These are phyloP conservation scores for Oostethus manadensis DNA, from an alignment of 2,113 vertebrate genomes.

Conservation along the genomic window DNA sequence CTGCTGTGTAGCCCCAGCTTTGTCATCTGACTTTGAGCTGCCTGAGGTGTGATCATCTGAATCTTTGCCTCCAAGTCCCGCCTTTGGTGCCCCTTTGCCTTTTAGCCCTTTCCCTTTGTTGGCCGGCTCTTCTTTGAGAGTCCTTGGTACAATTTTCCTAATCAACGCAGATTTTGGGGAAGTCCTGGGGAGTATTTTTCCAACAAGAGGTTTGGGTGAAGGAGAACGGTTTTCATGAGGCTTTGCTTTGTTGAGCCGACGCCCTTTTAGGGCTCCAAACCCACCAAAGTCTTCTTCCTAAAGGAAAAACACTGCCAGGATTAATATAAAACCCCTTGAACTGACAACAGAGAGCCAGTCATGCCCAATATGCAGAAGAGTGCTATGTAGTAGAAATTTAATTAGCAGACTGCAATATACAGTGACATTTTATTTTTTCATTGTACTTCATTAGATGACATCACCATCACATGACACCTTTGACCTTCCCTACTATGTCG, in stretches of 20 bases:
- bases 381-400: no score
- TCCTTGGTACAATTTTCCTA: constrained; percentile 39
- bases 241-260: constrained; percentile 27
- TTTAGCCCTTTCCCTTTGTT: constrained; percentile 12
- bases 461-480: no score
- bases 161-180: constrained; percentile 24
- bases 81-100: constrained; percentile 31
- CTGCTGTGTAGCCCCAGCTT: constrained; percentile 38
- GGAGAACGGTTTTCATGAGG: constrained; percentile 34
- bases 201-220: constrained; percentile 29
- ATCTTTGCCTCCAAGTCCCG: constrained; percentile 30
- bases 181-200: constrained; percentile 51
- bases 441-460: no score
- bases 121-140: constrained; percentile 26
- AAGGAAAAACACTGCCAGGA: constrained; percentile 23
- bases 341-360: no score
- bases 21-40: constrained; percentile 27
- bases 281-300: constrained; percentile 79
- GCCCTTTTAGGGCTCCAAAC: constrained; percentile 66
- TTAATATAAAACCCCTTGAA: neutral
- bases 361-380: no score
- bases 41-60: constrained; percentile 19
- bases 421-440: no score
- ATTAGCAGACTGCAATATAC: no score
- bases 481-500: no score